Evolutionary conservation across 2,797 vertebrate genomes (phyloP), one percentile per base, ranked within the genome.

Genomic region (Bradypus variegatus): DNA sequence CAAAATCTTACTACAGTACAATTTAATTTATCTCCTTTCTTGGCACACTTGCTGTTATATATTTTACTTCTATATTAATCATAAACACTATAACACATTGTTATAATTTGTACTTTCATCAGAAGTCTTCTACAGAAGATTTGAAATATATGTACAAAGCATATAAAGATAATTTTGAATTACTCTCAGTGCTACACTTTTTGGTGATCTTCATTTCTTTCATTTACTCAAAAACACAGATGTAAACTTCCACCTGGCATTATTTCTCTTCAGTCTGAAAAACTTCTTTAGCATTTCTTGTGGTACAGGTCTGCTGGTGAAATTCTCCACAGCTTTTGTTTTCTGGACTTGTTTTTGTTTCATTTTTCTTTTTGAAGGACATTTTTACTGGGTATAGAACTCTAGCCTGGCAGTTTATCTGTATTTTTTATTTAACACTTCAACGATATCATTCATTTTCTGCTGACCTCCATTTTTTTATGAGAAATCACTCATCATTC

Each of bases 101-200:
- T 33, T 36, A 29, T 25, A 29, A 87, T 48, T 58, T 86, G 50
- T 81, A 25, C 84, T 36, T 87, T 76, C 53, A 41, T 80, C 23
- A 72, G 19, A 38, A 86, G 62, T 72, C 85, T 80, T 70, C 72
- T 62, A 53, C 8, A 53, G 82, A 94, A 79, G 89, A 21, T 80
- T 86, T 3, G 65, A 73, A 70, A 65, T 72, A 55, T 64, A 81
- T 95, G 85, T 80, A 73, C 69, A 78, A 76, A 73, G 89, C 86
- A 70, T 69, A 62, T 70, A 82, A 86, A 76, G 90, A 78, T 58
- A 16, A 69, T 73, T 45, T 50, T 50, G 70, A 80, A 86, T 48
- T 36, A 55, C 48, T 41, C 70, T 73, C 45, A 70, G 78, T 33
- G 41, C 75, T 76, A 38, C 11, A 31, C 41, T 70, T 53, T 77